Base-by-base conservation (phyloP, 2,888 invertebrate genomes). In the Piscicola geometra region DNA sequence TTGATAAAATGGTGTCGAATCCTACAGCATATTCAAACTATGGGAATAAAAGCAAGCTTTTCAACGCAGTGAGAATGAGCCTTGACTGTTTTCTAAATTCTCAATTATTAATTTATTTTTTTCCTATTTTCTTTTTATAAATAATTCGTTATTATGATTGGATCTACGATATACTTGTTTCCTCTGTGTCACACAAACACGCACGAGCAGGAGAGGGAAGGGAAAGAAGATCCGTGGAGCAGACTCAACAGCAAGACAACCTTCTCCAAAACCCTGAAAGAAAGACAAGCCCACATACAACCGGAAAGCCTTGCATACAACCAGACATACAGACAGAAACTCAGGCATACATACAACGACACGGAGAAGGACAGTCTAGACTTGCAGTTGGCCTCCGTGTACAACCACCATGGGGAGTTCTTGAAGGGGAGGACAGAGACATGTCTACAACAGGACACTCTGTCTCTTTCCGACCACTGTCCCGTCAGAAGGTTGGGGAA, bases 361-460 rank as follows among this genome's bases (percentile, higher is more conserved):
- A 85, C 85, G 74, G 84, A 84, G 28, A 79, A 79, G n/a, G 85
- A 86, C 80, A 82, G 82, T 76, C 79, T 86, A 52, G 86, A 86
- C 78, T 85, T 86, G 81, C 79, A 84, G 18, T 79, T 86, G 30
- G 86, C 85, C 78, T 79, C 85, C 32, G 79, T 83, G 64, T 86
- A 86, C 78, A 79, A 85, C 77, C 85, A 86, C 33, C 84, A 86
- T 79, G 79, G 81, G 21, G 83, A 83, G 66, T 82, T 85, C 47
- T 80, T 85, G 9, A 82, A 79, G 67, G 82, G 81, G 52, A 82
- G 80, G 75, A 82, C 83, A 79, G 82, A 84, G 78, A 83, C 83
- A 0, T 76, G 84, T n/a, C 79, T 82, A 47, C 86, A 86, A 76
- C 81, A 81, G 73, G 85, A 85, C 78, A 86, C 86, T 9, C 76